Base-by-base conservation (phyloP, 2,888 invertebrate genomes). In the Ariolimax columbianus region DNA sequence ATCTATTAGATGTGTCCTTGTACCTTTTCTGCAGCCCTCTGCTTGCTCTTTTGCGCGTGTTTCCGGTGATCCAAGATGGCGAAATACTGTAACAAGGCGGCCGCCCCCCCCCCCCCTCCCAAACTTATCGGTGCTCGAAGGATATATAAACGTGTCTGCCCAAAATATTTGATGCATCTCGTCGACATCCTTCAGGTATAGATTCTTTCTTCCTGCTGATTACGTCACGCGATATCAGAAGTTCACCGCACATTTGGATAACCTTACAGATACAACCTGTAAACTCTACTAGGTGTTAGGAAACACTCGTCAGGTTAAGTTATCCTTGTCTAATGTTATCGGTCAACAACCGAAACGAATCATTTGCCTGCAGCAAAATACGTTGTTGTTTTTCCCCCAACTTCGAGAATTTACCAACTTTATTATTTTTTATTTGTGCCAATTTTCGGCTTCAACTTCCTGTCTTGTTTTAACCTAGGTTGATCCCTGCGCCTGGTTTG, bases 291-390 rank as follows among this genome's bases (percentile, higher is more conserved):
- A 9, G 17, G 23, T 55, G 55, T 63, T 63, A n/a, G 23, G 17
- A 33, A 33, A 1, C 30, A 4, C 33, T 66, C 9, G 33, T 33
- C 33, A 9, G 33, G 17, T 66, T 33, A 23, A 63, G 17, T 63
- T 63, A 63, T 63, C 59, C n/a, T n/a, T 11, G 26, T 63, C n/a
- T 9, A 23, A n/a, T 6, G n/a, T 19, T 33, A 66, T 33, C 66
- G 66, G 66, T 66, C 66, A 66, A 66, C 66, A 30, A 66, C 66
- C 33, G 66, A 33, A 33, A 66, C 33, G 66, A 66, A 66, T 30
- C 30, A 7, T 23, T 63, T 30, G 63, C 11, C 17, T n/a, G 11
- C 63, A 63, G 26, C 26, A n/a, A 63, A 63, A 63, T 23, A 63
- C n/a, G 2, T 30, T n/a, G n/a, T n/a, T n/a, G n/a, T n/a, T n/a